Percentiles rank a stretch among this genome's conserved stretches.
These are phyloP conservation scores for Cremastinae sp. DNA, from an alignment of 2,888 invertebrate genomes.

Conservation along the genomic window DNA sequence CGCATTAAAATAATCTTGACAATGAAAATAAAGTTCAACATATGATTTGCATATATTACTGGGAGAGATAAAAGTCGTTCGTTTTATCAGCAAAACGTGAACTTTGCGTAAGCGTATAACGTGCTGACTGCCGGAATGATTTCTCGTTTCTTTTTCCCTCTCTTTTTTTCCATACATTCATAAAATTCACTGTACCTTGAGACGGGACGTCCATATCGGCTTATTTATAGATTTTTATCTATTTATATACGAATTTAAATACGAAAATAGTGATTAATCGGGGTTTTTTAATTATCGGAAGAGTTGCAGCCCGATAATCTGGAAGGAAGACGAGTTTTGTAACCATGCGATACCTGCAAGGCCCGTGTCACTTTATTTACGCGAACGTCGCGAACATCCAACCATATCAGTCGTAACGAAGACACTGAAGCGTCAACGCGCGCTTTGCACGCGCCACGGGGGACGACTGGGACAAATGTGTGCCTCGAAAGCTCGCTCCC, in stretches of 20 bases:
- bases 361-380: not conserved
- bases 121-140: not conserved
- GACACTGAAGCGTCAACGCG: conserved; percentile 61
- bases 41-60: too few relatives aligned
- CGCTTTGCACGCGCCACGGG: conserved; percentile 8
- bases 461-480: not conserved
- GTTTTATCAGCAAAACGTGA: too few relatives aligned
- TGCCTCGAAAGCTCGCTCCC: conserved; percentile 29
- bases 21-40: too few relatives aligned
- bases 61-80: too few relatives aligned
- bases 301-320: not conserved
- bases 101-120: not conserved
- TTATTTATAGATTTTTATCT: not conserved
- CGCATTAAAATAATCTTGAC: too few relatives aligned
- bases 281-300: not conserved
- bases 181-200: conserved; percentile 36
- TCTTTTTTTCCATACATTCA: not conserved
- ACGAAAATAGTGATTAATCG: not conserved
- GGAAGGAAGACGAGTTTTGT: not conserved
- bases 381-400: conserved; percentile 52
- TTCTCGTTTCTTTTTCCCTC: not conserved
- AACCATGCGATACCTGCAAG: conserved; percentile 20
- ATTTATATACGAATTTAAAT: not conserved
- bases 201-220: conserved; percentile 38
- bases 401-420: conserved; percentile 52